Evolutionary conservation across 2,113 vertebrate genomes (phyloP).

Genomic region (Regulus satrapa): DNA sequence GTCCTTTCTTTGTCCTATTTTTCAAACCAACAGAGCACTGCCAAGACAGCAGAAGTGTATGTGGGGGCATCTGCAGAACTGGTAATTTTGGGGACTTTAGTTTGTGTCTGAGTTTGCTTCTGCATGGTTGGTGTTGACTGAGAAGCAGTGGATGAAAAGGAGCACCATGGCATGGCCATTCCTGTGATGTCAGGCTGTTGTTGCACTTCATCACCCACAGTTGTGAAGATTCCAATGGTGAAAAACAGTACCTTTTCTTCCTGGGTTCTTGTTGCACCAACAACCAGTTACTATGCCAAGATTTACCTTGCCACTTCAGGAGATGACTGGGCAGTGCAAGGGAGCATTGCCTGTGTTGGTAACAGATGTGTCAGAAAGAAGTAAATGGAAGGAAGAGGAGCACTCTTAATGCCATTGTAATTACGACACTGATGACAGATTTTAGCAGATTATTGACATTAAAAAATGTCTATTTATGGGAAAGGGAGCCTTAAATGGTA

Average conservation of each 20-base stretch:
- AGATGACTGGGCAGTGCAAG: not conserved
- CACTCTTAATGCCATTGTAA: not conserved
- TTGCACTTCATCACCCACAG: not conserved
- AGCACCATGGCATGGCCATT: not conserved
- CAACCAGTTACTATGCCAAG: not conserved
- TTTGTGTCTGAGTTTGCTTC: not conserved
- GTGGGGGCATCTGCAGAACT: not conserved
- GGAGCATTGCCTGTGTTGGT: not conserved
- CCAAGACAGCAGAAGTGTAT: not conserved
- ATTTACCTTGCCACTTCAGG: not conserved
- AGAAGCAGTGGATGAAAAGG: fast-evolving
- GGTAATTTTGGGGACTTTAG: not conserved
- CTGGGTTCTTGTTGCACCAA: not conserved
- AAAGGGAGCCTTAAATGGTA: not conserved
- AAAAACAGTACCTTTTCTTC: not conserved
- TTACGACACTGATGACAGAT: not conserved
- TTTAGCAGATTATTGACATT: not conserved
- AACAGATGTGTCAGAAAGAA: not conserved
- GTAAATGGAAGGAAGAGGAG: not conserved
- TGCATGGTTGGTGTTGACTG: fast-evolving
- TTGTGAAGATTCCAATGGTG: not conserved
- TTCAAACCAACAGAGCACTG: not conserved
- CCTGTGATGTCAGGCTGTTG: not conserved
- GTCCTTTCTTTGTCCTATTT: not conserved
- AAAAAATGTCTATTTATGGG: not conserved